These are phyloP conservation scores for Neocrepidodera transversa DNA, from an alignment of 2,888 invertebrate species.

Conservation along the genomic window DNA sequence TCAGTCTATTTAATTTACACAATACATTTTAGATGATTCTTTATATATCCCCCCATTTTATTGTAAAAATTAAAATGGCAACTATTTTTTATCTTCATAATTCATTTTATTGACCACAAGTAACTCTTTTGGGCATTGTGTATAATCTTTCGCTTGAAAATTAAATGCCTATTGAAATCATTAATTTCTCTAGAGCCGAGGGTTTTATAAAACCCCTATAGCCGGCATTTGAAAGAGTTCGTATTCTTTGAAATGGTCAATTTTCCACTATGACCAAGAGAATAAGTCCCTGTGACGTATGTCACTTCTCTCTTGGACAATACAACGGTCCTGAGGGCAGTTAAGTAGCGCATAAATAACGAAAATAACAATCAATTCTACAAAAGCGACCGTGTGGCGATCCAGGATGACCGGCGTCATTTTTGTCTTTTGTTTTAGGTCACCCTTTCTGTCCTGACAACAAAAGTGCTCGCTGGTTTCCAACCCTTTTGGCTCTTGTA, in stretches of 20 bases:
- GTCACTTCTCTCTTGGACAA: constrained; percentile 43
- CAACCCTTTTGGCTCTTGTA: constrained; percentile 45
- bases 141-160: no score
- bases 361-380: constrained; percentile 60
- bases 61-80: no score
- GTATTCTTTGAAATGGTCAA: constrained; percentile 42
- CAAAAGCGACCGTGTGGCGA: constrained; percentile 50
- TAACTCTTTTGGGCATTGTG: no score
- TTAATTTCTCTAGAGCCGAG: constrained; percentile 18
- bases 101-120: no score
- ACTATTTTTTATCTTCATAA: no score
- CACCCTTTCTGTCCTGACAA: constrained; percentile 55
- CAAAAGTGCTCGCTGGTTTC: constrained; percentile 50
- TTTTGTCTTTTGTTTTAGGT: constrained; percentile 58
- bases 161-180: constrained; percentile 23
- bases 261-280: constrained; percentile 42
- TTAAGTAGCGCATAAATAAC: constrained; percentile 56
- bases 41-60: no score
- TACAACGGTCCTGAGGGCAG: constrained; percentile 43
- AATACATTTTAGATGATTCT: no score
- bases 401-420: constrained; percentile 57
- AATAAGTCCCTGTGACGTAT: constrained; percentile 41
- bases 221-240: constrained; percentile 17
- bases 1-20: no score
- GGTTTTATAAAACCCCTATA: constrained; percentile 17